Conservation (phyloP, 2,797 vertebrate genomes). For the Erpetoichthys calabaricus region DNA sequence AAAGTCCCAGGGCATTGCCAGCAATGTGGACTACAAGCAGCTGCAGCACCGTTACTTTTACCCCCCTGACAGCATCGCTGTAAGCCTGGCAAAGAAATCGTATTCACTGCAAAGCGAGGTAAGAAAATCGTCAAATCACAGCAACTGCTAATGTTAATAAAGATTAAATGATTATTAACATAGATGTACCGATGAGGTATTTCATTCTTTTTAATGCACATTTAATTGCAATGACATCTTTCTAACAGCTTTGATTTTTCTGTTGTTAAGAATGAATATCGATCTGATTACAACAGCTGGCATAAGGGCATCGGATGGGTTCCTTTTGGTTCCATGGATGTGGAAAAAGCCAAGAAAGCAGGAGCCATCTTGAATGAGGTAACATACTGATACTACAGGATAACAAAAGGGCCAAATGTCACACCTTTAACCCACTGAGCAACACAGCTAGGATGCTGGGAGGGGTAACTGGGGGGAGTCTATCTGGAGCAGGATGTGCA, state of each 20-base stretch:
- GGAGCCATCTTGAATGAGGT: constrained; percentile 71
- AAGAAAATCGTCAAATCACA: constrained; percentile 24
- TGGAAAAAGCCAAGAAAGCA: constrained; percentile 69
- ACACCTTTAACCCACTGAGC: too few relatives aligned
- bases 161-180: too few relatives aligned
- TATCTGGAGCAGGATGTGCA: neutral
- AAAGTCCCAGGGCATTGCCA: constrained; percentile 69
- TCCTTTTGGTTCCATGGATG: constrained; percentile 66
- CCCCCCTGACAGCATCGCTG: constrained; percentile 56
- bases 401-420: too few relatives aligned
- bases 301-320: constrained; percentile 73
- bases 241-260: constrained; percentile 4
- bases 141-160: too few relatives aligned
- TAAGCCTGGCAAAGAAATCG: constrained; percentile 70
- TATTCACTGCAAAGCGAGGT: constrained; percentile 73
- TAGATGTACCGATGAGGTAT: neutral
- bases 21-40: constrained; percentile 61
- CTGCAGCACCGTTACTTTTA: constrained; percentile 51
- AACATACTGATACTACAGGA: constrained; percentile 4
- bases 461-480: too few relatives aligned
- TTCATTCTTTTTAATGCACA: neutral
- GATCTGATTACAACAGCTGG: constrained; percentile 69
- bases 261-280: constrained; percentile 66
- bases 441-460: too few relatives aligned
- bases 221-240: too few relatives aligned